These are phyloP conservation scores for Drosophila burlai DNA, from an alignment of 1,140 invertebrate species.

Conservation along the genomic window DNA sequence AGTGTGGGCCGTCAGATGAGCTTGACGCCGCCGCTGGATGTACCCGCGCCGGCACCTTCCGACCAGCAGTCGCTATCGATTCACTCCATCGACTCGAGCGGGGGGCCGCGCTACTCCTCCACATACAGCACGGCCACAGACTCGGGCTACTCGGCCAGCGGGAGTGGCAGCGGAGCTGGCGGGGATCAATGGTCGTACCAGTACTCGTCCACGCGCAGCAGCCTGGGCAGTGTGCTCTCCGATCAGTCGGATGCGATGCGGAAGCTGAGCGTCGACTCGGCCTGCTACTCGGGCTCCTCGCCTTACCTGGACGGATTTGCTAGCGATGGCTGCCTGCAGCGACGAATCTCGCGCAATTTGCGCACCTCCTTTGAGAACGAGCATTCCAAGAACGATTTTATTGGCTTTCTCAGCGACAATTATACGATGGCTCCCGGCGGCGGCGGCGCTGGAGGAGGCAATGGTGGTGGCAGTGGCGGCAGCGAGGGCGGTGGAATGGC, in stretches of 20 bases:
- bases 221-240: slow-evolving; percentile 78
- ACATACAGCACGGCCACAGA: slow-evolving; percentile 84
- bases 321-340: slow-evolving; percentile 80
- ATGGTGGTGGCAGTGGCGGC: slow-evolving; percentile 64
- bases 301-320: slow-evolving; percentile 66
- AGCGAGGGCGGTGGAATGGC: slow-evolving; percentile 78
- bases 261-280: slow-evolving; percentile 81
- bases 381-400: slow-evolving; percentile 80
- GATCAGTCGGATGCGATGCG: slow-evolving; percentile 73
- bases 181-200: slow-evolving; percentile 82
- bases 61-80: slow-evolving; percentile 73
- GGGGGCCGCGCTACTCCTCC: slow-evolving; percentile 71
- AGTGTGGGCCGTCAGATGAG: slow-evolving; percentile 73
- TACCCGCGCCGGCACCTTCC: slow-evolving; percentile 43
- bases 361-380: slow-evolving; percentile 84
- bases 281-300: slow-evolving; percentile 60
- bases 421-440: slow-evolving; percentile 34
- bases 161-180: slow-evolving; percentile 63
- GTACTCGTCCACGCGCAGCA: slow-evolving; percentile 83
- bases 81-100: slow-evolving; percentile 57
- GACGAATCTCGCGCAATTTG: slow-evolving; percentile 83
- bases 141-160: slow-evolving; percentile 80
- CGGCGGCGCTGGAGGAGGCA: slow-evolving; percentile 11
- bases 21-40: slow-evolving; percentile 78
- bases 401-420: slow-evolving; percentile 83